Evolutionary conservation across 2,797 vertebrate genomes (phyloP).

Genomic region (Onychomys arenicola): DNA sequence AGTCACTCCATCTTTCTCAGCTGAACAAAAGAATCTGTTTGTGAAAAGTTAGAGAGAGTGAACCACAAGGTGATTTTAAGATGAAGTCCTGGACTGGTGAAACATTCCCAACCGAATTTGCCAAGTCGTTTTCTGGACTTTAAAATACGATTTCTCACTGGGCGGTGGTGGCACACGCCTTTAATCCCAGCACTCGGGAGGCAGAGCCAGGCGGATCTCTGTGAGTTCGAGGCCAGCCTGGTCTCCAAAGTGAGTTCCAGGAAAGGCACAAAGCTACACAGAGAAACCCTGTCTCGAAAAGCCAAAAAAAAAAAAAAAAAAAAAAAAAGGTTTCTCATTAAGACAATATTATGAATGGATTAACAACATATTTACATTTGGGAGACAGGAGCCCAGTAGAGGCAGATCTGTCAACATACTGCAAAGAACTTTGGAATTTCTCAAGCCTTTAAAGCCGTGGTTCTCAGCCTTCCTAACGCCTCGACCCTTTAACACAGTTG

Average conservation of each 20-base stretch:
- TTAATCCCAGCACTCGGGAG: too few species aligned
- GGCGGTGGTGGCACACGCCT: too few species aligned
- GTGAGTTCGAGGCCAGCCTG: too few species aligned
- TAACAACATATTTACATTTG: neutral
- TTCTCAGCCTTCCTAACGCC: neutral
- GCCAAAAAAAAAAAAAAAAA: too few species aligned
- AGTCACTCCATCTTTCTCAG: neutral
- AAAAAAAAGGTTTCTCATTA: neutral
- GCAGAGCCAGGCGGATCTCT: too few species aligned
- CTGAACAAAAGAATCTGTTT: neutral
- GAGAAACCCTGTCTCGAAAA: too few species aligned
- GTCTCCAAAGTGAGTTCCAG: too few species aligned
- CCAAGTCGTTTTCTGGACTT: constrained; percentile 34
- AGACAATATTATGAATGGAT: neutral
- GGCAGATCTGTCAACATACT: neutral
- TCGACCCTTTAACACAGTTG: neutral
- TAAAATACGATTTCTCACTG: neutral
- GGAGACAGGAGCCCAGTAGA: neutral
- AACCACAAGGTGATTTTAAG: neutral
- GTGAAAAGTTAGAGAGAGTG: neutral
- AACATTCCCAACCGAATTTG: constrained; percentile 31
- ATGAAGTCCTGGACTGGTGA: neutral
- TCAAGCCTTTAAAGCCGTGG: neutral
- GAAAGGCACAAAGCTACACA: too few species aligned
- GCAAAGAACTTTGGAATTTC: neutral